Evolutionary conservation across 2,113 vertebrate genomes (phyloP).

Genomic region (Tachuris rubrigastra): DNA sequence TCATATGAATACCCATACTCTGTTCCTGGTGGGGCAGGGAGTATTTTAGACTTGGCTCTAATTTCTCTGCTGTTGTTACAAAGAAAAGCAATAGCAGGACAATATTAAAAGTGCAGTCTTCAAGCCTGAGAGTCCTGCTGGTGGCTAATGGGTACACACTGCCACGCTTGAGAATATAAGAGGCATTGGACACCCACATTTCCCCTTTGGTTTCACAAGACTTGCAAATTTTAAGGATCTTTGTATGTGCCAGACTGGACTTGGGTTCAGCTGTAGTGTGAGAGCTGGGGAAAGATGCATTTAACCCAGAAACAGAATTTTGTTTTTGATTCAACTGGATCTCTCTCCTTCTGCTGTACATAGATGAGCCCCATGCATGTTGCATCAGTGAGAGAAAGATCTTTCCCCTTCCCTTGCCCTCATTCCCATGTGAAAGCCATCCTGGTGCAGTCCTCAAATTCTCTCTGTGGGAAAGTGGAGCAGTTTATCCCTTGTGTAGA

Average conservation of each 20-base stretch:
- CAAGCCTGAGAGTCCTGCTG: background rate
- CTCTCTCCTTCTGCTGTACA: background rate
- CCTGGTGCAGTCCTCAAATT: background rate
- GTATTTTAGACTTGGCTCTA: background rate
- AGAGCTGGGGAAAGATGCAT: background rate
- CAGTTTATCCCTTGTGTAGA: background rate
- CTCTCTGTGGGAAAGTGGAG: background rate
- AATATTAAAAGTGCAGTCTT: background rate
- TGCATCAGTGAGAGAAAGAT: background rate
- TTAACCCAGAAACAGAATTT: background rate
- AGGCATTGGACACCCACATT: background rate
- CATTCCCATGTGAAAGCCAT: background rate
- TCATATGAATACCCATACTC: background rate
- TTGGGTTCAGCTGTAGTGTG: accelerated
- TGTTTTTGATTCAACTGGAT: background rate
- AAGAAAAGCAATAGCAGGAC: background rate
- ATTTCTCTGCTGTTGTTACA: background rate
- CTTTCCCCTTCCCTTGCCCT: background rate
- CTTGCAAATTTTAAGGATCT: background rate
- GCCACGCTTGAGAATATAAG: background rate
- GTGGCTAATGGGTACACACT: background rate
- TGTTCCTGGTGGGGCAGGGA: accelerated
- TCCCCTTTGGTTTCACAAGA: background rate
- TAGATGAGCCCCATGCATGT: accelerated
- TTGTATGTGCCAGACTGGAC: background rate